Percentiles rank a stretch among this genome's conserved stretches.
Conservation (phyloP, 2,113 vertebrate species). For the Panthera leo region DNA sequence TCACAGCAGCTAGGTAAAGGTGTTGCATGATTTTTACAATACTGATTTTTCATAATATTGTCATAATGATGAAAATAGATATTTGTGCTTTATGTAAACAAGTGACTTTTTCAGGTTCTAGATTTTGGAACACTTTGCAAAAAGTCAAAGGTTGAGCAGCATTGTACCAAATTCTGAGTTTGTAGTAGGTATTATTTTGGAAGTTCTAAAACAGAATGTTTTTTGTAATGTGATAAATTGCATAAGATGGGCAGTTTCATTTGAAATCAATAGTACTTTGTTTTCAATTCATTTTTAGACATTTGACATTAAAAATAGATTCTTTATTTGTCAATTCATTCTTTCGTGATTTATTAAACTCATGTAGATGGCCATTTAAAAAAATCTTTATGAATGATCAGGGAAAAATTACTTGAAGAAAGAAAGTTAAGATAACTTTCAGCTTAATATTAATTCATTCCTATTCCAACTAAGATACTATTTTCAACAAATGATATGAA, state of each 20-base stretch:
- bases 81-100: not conserved
- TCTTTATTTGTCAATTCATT: not conserved
- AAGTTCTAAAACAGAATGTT: not conserved
- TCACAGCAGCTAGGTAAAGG: not conserved
- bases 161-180: not conserved
- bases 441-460: not conserved
- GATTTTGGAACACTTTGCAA: not conserved
- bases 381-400: not conserved
- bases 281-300: conserved; percentile 15
- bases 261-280: conserved; percentile 34
- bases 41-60: not conserved
- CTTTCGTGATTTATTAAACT: not conserved
- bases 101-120: not conserved
- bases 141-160: not conserved
- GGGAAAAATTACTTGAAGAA: not conserved
- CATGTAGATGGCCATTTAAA: not conserved
- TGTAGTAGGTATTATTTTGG: not conserved
- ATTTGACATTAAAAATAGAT: not conserved
- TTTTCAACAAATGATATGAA: not conserved
- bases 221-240: not conserved
- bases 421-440: not conserved
- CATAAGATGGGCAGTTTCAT: not conserved
- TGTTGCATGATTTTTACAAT: not conserved
- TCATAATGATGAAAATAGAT: not conserved
- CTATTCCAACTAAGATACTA: not conserved